Percentiles rank a stretch among this genome's conserved stretches.
Evolutionary conservation across 2,797 vertebrate species (phyloP).

Genomic region (Calcarius lapponicus): DNA sequence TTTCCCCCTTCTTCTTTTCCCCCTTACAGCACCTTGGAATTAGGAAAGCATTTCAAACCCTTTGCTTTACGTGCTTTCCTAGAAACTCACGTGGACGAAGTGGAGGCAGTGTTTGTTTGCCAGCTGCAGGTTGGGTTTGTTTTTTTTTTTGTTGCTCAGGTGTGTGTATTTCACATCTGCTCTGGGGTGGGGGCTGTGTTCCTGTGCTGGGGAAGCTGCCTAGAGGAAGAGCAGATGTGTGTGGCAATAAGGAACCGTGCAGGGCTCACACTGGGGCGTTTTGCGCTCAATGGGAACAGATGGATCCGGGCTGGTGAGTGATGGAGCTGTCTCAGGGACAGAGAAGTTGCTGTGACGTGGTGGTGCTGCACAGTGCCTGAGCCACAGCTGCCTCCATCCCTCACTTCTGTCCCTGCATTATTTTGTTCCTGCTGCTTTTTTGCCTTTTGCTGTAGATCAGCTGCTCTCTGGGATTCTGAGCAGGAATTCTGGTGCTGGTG

Average conservation of each 20-base stretch:
- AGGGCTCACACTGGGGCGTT: not conserved
- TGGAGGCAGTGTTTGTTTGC: not conserved
- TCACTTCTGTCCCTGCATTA: not conserved
- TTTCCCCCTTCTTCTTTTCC: not conserved
- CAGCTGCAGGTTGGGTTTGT: not conserved
- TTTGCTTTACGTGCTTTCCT: not conserved
- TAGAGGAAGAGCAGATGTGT: not conserved
- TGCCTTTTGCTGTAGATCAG: not conserved
- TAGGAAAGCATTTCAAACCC: not conserved
- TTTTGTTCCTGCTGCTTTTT: not conserved
- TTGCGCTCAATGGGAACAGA: not conserved
- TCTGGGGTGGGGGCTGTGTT: accelerated
- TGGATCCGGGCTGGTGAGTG: not conserved
- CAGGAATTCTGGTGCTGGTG: not conserved
- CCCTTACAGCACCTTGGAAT: not conserved
- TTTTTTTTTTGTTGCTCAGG: not conserved
- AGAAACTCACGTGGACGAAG: not conserved
- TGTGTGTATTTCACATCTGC: not conserved
- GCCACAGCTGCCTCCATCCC: not conserved
- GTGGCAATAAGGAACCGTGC: not conserved
- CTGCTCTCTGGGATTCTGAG: not conserved
- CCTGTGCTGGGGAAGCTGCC: not conserved
- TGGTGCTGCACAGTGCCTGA: not conserved
- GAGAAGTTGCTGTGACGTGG: not conserved
- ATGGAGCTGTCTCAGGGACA: not conserved